Evolutionary conservation across 2,888 invertebrate genomes (phyloP).

Genomic region (Cryptocheilus praepositus): DNA sequence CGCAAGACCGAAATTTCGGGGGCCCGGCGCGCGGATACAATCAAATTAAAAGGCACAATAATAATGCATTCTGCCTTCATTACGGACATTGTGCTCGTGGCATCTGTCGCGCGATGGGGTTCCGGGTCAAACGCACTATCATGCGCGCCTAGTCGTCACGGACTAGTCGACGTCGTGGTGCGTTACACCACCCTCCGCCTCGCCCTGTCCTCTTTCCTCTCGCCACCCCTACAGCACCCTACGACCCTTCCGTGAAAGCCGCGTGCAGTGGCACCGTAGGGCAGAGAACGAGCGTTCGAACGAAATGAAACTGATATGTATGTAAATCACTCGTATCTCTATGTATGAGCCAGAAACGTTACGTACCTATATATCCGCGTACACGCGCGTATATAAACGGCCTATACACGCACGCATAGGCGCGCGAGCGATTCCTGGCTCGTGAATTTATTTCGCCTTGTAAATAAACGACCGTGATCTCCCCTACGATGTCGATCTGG

Average conservation of each 20-base stretch:
- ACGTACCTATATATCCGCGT: conserved; percentile 20
- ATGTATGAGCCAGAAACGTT: conserved; percentile 53
- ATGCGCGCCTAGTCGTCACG: too few relatives aligned
- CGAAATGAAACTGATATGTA: conserved; percentile 65
- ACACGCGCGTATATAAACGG: conserved; percentile 26
- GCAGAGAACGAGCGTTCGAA: conserved; percentile 25
- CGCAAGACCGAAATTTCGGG: too few relatives aligned
- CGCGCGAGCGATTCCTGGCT: neutral
- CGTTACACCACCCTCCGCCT: conserved; percentile 4
- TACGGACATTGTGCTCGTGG: conserved; percentile 41
- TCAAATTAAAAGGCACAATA: conserved; percentile 50
- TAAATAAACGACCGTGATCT: conserved; percentile 3
- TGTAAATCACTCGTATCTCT: conserved; percentile 62
- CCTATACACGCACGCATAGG: neutral
- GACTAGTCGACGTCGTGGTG: conserved; percentile 5
- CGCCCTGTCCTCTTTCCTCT: conserved; percentile 5
- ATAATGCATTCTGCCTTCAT: conserved; percentile 44
- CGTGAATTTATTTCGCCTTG: conserved; percentile 8
- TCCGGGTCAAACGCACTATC: too few relatives aligned
- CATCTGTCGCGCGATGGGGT: conserved; percentile 50
- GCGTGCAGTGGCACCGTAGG: conserved; percentile 31
- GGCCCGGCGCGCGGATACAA: conserved; percentile 26
- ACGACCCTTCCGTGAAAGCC: conserved; percentile 28
- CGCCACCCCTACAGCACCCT: conserved; percentile 12
- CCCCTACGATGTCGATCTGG: neutral